Base-by-base conservation (phyloP, 53 echinoderm and acorn worm species). In the Henricia sp. region DNA sequence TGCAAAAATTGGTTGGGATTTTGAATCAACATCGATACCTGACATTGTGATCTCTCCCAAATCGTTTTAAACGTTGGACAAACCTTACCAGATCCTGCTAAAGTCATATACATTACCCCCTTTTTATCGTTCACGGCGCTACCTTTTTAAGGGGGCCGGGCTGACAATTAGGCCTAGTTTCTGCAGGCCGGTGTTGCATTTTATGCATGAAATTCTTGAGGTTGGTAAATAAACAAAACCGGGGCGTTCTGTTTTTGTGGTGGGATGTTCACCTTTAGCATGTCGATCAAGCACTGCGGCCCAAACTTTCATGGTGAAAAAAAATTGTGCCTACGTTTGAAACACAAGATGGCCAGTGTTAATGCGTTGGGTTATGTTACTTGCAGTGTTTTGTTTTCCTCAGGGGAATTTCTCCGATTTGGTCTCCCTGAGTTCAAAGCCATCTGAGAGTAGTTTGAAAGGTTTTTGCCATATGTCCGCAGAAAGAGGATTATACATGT, bases 11-110 rank as follows among this genome's bases (percentile, higher is more conserved):
- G 84, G 37, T 58, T 60, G 42, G 43, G 70, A 42, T 41, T 56
- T 84, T 84, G 70, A 71, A 84, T 84, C 84, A 84, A 84, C 84
- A 84, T 44, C 52, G 24, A 58, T 58, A 76, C 59, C 76, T 76
- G 76, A 76, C 76, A 57, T 57, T 17, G 57, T 76, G 76, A 76
- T 76, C 76, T 34, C 76, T 76, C 20, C 39, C 37, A 76, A 76
- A 76, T 76, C 52, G 39, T 56, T 76, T 57, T 8, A 76, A 39
- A 58, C 59, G 36, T 54, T 0, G 23, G 16, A 25, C n/a, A 43
- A 56, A 41, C 46, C 46, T 57, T 41, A 6, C 26, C 43, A 76
- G 40, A 13, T 46, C 42, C 42, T 56, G 25, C 23, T 36, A 19
- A 21, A 33, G 37, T 42, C 72, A 29, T 42, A 50, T 72, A 33